Evolutionary conservation across 2,797 vertebrate genomes (phyloP).

Genomic region (Enteromius unitaeniatus): DNA sequence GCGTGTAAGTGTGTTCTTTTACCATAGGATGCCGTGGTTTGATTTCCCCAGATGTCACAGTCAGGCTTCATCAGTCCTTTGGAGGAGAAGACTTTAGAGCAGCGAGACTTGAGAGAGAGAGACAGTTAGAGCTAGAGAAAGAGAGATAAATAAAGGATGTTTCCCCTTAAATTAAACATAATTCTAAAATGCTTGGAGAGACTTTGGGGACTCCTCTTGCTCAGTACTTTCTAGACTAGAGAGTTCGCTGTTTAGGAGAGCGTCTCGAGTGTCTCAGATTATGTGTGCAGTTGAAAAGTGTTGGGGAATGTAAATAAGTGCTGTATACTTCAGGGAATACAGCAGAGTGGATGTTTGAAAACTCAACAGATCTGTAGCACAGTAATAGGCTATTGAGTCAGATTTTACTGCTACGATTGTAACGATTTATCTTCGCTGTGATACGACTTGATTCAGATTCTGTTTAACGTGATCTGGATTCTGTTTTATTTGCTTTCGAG

Average conservation of each 20-base stretch:
- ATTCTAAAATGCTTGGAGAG: constrained; percentile 69
- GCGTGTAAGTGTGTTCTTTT: constrained; percentile 38
- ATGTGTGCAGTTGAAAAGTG: constrained; percentile 35
- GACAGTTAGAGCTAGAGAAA: not conserved
- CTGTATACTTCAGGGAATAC: constrained; percentile 54
- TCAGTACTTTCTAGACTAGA: constrained; percentile 56
- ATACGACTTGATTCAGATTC: constrained; percentile 1
- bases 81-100: constrained; percentile 53
- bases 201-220: constrained; percentile 62
- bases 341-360: constrained; percentile 46
- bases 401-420: not conserved
- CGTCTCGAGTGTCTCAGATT: constrained; percentile 55
- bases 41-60: constrained; percentile 75
- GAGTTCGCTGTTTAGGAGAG: constrained; percentile 50
- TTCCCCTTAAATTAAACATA: constrained; percentile 77
- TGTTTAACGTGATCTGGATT: constrained; percentile 5
- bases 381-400: not conserved
- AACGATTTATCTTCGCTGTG: constrained; percentile 8
- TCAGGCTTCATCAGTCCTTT: constrained; percentile 70
- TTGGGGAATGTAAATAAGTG: constrained; percentile 59
- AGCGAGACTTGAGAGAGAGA: constrained; percentile 10
- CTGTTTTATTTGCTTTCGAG: not conserved
- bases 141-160: constrained; percentile 49
- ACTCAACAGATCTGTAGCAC: constrained; percentile 41
- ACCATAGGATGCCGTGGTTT: constrained; percentile 62